Evolutionary conservation across 23 tunicate species (phyloP), one percentile per base, ranked within the genome.

Genomic region (Styela plicata): DNA sequence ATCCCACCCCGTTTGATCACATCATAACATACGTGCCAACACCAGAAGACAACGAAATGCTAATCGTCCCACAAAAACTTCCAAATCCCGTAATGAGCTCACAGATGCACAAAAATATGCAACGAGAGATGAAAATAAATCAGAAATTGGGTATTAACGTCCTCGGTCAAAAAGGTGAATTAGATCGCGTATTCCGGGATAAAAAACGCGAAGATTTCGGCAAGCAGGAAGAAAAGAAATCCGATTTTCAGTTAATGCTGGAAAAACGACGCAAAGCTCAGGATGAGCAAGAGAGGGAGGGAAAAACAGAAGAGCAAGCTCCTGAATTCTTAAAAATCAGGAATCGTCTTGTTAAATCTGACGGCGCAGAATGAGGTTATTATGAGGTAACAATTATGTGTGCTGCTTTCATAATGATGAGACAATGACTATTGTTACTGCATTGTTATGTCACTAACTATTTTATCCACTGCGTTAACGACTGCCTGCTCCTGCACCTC

Each of bases 111-210:
- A 30, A 69, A 35, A 77, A 77, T 23, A 91, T 91, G 91, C 87
- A 86, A 57, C 69, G 74, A 78, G 97, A 91, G 66, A 63, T 91
- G 0, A 91, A 91, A 75, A 81, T 91, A 21, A 91, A 91, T 62
- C 86, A 83, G 36, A 91, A 91, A 79, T 27, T 91, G 52, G 97
- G 97, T 20, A 83, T 91, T 18, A 74, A 91, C 85, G 97, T 91
- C n/a, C 69, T 91, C 22, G 64, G 83, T 62, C 97, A 91, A 57
- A 91, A 91, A 64, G 74, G 92, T 1, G 97, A 91, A 32, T 68
- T 91, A 63, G 53, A 44, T 23, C 70, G 75, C 63, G 91, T 83
- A 3, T 91, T 91, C 33, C 82, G 85, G 35, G 91, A 86, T 25
- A 73, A 71, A 57, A 70, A 73, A 28, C 73, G 90, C 1, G 91